Conservation (phyloP, 2,113 vertebrate genomes). For the Hippoglossus stenolepis region DNA sequence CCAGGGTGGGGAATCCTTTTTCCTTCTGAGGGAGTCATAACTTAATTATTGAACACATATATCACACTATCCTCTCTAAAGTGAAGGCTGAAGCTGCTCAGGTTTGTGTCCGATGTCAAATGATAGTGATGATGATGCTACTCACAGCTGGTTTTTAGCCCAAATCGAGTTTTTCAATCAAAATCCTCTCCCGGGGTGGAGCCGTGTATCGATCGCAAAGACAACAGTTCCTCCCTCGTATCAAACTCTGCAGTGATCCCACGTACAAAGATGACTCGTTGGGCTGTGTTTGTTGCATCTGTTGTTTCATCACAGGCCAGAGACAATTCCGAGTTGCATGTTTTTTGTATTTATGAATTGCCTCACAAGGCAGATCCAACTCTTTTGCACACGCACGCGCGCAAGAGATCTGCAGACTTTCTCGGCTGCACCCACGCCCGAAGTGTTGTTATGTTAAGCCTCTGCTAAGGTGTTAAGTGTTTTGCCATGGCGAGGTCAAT, state of each 20-base stretch:
- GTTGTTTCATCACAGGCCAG: neutral
- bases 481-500: slow-evolving; percentile 31
- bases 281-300: neutral
- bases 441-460: slow-evolving; percentile 45
- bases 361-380: neutral
- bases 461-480: slow-evolving; percentile 63
- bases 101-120: neutral
- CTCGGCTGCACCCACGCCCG: slow-evolving; percentile 23
- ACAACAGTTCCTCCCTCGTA: too few relatives aligned
- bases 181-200: too few relatives aligned
- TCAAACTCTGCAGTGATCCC: too few relatives aligned
- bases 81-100: neutral
- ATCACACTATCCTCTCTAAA: neutral
- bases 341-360: neutral
- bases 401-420: slow-evolving; percentile 35
- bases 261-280: neutral
- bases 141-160: neutral
- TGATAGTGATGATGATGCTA: neutral
- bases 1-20: neutral
- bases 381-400: slow-evolving; percentile 17
- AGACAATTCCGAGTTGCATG: too few relatives aligned
- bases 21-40: too few relatives aligned
- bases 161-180: neutral
- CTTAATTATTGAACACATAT: too few relatives aligned
- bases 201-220: too few relatives aligned